Conservation (phyloP, 1,140 invertebrate genomes). For the Luehdorfia chinensis region DNA sequence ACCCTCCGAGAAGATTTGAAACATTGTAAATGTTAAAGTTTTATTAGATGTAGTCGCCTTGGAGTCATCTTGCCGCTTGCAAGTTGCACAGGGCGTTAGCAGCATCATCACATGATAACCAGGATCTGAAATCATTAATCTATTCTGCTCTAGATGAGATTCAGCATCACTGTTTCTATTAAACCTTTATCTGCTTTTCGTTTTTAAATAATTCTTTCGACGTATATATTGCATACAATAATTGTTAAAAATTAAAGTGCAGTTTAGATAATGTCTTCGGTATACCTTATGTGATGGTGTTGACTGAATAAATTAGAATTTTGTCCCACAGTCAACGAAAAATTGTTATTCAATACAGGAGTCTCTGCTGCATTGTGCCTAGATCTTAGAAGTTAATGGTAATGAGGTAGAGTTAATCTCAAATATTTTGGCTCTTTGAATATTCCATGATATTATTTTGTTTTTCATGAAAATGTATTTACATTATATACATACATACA, state of each 20-base stretch:
- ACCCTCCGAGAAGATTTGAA: constrained; percentile 72
- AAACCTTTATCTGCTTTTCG: no score
- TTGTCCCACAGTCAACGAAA: constrained; percentile 76
- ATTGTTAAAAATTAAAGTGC: constrained; percentile 8
- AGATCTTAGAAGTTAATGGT: constrained; percentile 78
- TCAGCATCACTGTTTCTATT: not conserved
- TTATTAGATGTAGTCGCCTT: constrained; percentile 74
- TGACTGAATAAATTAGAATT: constrained; percentile 46
- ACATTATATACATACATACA: constrained; percentile 75
- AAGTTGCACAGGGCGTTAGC: constrained; percentile 52
- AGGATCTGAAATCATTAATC: constrained; percentile 43
- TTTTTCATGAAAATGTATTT: constrained; percentile 76
- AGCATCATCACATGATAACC: constrained; percentile 40
- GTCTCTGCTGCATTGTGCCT: constrained; percentile 78
- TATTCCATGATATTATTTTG: constrained; percentile 77
- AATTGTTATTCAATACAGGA: constrained; percentile 76
- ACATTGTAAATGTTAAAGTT: constrained; percentile 67
- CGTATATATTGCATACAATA: constrained; percentile 24
- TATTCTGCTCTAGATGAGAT: constrained; percentile 27
- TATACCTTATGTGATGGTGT: constrained; percentile 49
- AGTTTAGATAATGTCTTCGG: constrained; percentile 48
- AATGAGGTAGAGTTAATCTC: constrained; percentile 77
- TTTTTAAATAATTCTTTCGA: constrained; percentile 25
- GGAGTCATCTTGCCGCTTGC: constrained; percentile 47
- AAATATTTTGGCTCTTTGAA: constrained; percentile 78